These are phyloP conservation scores for Bombus confusus DNA, from an alignment of 1,140 invertebrate species.

Conservation along the genomic window DNA sequence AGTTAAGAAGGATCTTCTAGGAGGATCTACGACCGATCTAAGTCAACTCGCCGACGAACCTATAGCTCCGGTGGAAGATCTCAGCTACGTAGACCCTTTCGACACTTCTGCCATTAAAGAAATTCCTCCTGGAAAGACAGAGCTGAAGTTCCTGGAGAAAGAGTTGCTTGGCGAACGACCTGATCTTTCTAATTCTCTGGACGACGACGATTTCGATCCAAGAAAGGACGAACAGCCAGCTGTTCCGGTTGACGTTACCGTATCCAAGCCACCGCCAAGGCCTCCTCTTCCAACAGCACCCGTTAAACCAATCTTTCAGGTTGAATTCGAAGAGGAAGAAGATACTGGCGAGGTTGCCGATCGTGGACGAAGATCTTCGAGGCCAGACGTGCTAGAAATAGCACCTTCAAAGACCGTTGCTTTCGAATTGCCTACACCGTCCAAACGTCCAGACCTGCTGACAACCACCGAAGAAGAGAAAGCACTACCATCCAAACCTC, in stretches of 20 bases:
- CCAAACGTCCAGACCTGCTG: constrained; percentile 83
- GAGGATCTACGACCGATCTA: constrained; percentile 89
- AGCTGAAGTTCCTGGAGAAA: constrained; percentile 90
- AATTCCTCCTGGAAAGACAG: constrained; percentile 88
- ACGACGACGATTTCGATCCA: constrained; percentile 88
- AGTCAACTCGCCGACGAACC: constrained; percentile 87
- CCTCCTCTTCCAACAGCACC: constrained; percentile 38
- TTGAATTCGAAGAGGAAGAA: constrained; percentile 78
- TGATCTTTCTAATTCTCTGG: constrained; percentile 25
- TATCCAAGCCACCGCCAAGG: constrained; percentile 40
- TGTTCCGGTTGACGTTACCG: not conserved
- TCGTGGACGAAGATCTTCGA: constrained; percentile 81
- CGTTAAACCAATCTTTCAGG: constrained; percentile 48
- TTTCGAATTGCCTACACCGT: constrained; percentile 85
- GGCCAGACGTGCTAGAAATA: constrained; percentile 84
- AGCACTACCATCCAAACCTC: constrained; percentile 85
- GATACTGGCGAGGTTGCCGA: constrained; percentile 40
- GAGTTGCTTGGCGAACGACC: constrained; percentile 86
- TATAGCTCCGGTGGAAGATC: constrained; percentile 84
- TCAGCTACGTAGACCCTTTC: constrained; percentile 91
- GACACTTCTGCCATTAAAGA: constrained; percentile 90
- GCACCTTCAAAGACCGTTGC: constrained; percentile 86
- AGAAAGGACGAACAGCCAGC: constrained; percentile 79
- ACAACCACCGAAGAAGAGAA: constrained; percentile 84
- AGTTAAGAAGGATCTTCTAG: constrained; percentile 85